Percentiles rank a stretch among this genome's conserved stretches.
Evolutionary conservation across 2,888 invertebrate genomes (phyloP).

Genomic region (Catocala fraxini): DNA sequence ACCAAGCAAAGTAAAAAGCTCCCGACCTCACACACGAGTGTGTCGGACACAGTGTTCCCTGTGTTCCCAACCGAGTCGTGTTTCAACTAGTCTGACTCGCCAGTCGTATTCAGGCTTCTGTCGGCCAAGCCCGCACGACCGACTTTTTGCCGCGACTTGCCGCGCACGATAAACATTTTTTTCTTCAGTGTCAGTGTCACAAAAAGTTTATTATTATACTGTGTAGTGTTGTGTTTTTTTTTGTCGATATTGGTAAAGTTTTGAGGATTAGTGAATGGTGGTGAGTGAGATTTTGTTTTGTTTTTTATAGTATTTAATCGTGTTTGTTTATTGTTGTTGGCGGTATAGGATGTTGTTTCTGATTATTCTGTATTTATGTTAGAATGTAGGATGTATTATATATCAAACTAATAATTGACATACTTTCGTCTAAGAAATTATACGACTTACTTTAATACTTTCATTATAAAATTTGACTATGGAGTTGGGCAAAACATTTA

Average conservation of each 20-base stretch:
- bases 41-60: constrained; percentile 34
- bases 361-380: too few species aligned
- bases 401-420: too few species aligned
- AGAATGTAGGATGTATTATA: too few species aligned
- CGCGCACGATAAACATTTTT: constrained; percentile 43
- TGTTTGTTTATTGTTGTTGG: constrained; percentile 9
- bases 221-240: constrained; percentile 53
- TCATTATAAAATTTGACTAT: too few species aligned
- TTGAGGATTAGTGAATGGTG: constrained; percentile 41
- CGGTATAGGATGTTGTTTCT: background rate
- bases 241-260: constrained; percentile 30
- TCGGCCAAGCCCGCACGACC: constrained; percentile 46
- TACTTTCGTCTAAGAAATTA: too few species aligned
- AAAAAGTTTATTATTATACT: constrained; percentile 41
- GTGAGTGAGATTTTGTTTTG: constrained; percentile 35
- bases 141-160: constrained; percentile 37
- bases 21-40: constrained; percentile 10
- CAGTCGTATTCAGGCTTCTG: constrained; percentile 55
- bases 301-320: constrained; percentile 3
- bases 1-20: constrained; percentile 2
- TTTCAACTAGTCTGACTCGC: constrained; percentile 34
- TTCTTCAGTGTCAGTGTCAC: constrained; percentile 40
- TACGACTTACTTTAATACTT: too few species aligned
- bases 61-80: constrained; percentile 27
- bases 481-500: too few species aligned